Evolutionary conservation across 2,888 invertebrate species (phyloP).

Genomic region (Leucania comma): DNA sequence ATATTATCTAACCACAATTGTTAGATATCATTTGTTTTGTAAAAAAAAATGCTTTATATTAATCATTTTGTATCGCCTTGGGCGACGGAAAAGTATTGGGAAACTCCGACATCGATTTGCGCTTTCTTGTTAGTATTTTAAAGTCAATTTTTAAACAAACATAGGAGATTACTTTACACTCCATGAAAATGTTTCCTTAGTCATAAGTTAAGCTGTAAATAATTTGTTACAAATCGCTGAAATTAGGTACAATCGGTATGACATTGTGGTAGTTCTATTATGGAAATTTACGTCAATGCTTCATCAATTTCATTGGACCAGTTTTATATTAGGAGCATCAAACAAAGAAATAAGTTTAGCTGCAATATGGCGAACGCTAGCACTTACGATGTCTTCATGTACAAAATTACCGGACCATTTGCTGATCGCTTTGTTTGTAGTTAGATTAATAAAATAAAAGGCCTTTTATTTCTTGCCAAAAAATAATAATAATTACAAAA

Average conservation of each 20-base stretch:
- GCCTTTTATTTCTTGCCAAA: too few species aligned
- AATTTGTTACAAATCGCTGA: conserved; percentile 11
- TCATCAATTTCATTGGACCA: conserved; percentile 15
- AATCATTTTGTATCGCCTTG: conserved; percentile 57
- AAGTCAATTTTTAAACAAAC: conserved; percentile 16
- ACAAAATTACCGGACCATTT: background rate
- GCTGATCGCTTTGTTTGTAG: conserved; percentile 7
- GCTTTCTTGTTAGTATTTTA: conserved; percentile 49
- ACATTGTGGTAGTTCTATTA: conserved; percentile 2
- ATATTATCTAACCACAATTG: conserved; percentile 61
- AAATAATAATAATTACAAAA: too few species aligned
- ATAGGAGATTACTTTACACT: conserved; percentile 23
- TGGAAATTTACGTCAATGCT: conserved; percentile 15
- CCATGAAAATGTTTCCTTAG: conserved; percentile 27
- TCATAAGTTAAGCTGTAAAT: conserved; percentile 10
- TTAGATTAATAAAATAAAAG: background rate
- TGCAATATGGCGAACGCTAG: background rate
- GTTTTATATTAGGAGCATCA: background rate
- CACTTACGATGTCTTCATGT: conserved; percentile 3
- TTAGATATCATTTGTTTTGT: conserved; percentile 52
- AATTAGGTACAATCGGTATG: background rate
- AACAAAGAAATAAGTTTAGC: conserved; percentile 29
- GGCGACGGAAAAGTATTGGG: conserved; percentile 41
- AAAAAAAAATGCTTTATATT: conserved; percentile 55
- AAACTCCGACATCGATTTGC: conserved; percentile 48